phyloP scores from a whole-genome alignment of 2,113 vertebrate species.

The Malaclemys terrapin region DNA sequence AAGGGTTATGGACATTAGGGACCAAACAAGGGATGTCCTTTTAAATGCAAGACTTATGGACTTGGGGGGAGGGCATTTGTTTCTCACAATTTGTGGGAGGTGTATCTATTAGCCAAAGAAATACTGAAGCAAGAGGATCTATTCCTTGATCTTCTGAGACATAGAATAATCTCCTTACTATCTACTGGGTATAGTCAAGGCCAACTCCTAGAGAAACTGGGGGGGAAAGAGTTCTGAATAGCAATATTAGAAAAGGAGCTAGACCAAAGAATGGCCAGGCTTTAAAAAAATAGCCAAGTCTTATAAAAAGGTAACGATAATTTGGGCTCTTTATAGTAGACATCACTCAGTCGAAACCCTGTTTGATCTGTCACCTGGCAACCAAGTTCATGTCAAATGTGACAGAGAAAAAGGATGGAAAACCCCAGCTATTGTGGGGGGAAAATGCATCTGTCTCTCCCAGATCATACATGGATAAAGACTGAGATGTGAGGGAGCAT shows the following conservation, averaged over 20 bases:
- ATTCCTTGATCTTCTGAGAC: not conserved
- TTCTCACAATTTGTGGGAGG: not conserved
- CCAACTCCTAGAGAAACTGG: not conserved
- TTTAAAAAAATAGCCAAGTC: not conserved
- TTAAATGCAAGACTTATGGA: not conserved
- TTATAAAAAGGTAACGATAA: not conserved
- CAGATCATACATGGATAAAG: not conserved
- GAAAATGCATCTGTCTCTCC: not conserved
- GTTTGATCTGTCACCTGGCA: constrained; percentile 9
- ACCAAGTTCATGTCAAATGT: not conserved
- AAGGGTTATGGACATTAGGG: not conserved
- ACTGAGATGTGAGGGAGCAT: not conserved
- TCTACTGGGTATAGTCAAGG: not conserved
- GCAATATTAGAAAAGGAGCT: not conserved
- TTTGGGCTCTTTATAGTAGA: not conserved
- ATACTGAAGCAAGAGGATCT: not conserved
- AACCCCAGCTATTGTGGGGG: not conserved
- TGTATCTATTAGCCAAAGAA: not conserved
- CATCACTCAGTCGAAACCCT: not conserved
- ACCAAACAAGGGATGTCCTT: not conserved
- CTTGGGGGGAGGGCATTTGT: not conserved
- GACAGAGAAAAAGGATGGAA: not conserved
- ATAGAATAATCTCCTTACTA: not conserved
- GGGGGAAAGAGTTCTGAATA: not conserved
- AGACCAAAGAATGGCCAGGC: not conserved